A percentile compares a stretch with the other conserved stretches of the same genome.
These are phyloP conservation scores for Heliornis fulica DNA, from an alignment of 2,113 vertebrate species.

Conservation along the genomic window DNA sequence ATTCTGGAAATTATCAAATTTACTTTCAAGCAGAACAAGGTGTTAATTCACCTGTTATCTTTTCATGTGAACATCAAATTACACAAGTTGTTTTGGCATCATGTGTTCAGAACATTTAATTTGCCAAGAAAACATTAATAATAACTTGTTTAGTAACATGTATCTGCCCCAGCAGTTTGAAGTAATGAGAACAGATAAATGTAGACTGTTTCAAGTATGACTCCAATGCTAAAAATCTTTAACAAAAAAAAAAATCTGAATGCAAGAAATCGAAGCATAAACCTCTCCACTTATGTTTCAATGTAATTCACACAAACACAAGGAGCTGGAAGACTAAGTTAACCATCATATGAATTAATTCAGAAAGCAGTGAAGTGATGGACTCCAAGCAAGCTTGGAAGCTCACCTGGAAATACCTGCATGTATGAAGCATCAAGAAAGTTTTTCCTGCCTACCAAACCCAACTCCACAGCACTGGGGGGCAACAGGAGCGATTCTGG, in stretches of 20 bases:
- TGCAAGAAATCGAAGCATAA: background rate
- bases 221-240: background rate
- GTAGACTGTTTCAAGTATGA: background rate
- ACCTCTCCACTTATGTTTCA: background rate
- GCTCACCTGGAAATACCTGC: background rate
- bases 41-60: background rate
- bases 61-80: background rate
- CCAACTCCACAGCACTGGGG: background rate
- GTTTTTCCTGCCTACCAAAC: background rate
- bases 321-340: background rate
- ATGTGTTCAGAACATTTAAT: background rate
- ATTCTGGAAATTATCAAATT: background rate
- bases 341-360: background rate
- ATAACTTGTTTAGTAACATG: background rate
- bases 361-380: background rate
- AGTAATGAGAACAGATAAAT: background rate
- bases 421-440: background rate
- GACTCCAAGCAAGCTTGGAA: background rate
- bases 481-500: background rate
- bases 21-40: background rate
- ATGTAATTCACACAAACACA: background rate
- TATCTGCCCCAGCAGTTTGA: background rate
- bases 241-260: background rate
- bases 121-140: background rate
- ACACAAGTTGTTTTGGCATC: background rate